phyloP scores from a whole-genome alignment of 2,113 vertebrate species.

The Potamarius usumacintae region DNA sequence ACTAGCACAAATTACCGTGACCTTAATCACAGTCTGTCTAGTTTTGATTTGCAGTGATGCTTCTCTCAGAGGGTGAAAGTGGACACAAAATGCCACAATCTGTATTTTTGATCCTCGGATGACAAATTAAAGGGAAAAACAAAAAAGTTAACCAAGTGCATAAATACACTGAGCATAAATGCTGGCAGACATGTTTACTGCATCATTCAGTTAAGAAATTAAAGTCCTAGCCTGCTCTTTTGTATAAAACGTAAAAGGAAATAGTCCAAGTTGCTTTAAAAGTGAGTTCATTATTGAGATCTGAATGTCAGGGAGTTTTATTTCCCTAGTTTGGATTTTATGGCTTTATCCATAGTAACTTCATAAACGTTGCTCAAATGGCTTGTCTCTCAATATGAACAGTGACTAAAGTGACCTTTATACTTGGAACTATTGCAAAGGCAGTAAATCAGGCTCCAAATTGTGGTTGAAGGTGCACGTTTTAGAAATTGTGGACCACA shows the following conservation, averaged over 20 bases:
- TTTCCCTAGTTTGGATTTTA: neutral
- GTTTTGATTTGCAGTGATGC: neutral
- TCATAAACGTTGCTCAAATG: neutral
- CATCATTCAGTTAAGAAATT: neutral
- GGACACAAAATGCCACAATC: too few species aligned
- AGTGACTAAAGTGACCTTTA: neutral
- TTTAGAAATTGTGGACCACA: neutral
- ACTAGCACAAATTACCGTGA: too few species aligned
- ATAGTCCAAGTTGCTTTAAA: neutral
- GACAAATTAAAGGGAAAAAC: too few species aligned
- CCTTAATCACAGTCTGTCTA: too few species aligned
- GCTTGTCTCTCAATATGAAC: neutral
- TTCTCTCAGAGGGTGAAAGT: neutral
- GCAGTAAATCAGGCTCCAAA: neutral
- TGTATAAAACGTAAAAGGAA: neutral
- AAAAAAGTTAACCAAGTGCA: neutral
- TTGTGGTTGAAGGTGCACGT: neutral
- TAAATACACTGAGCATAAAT: neutral
- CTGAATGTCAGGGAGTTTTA: neutral
- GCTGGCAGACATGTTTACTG: neutral
- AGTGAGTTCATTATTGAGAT: neutral
- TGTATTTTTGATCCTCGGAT: too few species aligned
- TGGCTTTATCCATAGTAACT: neutral
- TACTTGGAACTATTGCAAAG: neutral
- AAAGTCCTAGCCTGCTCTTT: neutral